Evolutionary conservation across 2,113 vertebrate species (phyloP).

Genomic region (Burhinus bistriatus): DNA sequence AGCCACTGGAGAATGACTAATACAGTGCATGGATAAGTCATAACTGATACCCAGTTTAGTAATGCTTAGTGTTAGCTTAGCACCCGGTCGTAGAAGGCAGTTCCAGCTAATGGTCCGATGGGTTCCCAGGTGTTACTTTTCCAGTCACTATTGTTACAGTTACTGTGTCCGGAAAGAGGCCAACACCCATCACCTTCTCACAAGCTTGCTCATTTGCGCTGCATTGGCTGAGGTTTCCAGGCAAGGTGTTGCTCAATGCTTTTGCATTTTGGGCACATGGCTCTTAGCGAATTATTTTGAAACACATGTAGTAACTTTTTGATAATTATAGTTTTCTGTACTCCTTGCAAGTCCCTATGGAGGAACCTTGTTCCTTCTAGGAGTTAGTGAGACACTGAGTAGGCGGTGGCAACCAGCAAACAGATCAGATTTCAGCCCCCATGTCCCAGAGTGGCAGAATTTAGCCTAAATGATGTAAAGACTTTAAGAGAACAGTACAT

Average conservation of each 20-base stretch:
- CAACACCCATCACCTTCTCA: background rate
- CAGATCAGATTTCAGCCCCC: constrained; percentile 32
- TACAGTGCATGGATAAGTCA: background rate
- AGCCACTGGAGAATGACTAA: background rate
- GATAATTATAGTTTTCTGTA: background rate
- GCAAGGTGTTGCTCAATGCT: background rate
- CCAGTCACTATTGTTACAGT: background rate
- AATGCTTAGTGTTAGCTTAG: background rate
- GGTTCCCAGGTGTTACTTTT: background rate
- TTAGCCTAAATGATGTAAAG: constrained; percentile 28
- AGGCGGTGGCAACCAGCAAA: constrained; percentile 3
- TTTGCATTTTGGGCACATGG: background rate
- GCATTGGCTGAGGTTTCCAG: background rate
- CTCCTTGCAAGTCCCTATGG: background rate
- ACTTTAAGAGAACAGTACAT: constrained; percentile 29
- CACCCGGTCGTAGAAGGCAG: background rate
- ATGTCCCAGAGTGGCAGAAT: constrained; percentile 31
- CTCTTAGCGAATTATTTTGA: background rate
- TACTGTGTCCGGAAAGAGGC: background rate
- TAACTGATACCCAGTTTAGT: background rate
- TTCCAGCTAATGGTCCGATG: background rate
- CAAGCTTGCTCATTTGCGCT: background rate
- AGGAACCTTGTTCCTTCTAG: constrained; percentile 6
- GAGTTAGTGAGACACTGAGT: constrained; percentile 19
- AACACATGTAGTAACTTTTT: background rate